Percentiles rank a stretch among this genome's conserved stretches.
Evolutionary conservation across 2,888 invertebrate genomes (phyloP).

Genomic region (Masnerella sp.): DNA sequence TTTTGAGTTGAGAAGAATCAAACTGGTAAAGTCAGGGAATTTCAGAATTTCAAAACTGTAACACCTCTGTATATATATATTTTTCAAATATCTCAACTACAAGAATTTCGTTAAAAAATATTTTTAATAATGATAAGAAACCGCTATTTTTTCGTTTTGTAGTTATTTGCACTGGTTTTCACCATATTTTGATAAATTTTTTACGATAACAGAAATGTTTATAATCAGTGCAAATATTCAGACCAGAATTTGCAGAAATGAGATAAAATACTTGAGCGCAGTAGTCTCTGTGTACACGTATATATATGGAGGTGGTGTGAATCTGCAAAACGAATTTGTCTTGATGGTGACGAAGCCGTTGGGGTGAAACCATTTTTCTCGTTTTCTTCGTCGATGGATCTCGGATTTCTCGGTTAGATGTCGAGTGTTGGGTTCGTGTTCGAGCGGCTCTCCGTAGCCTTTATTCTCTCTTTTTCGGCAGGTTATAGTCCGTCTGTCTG

Average conservation of each 20-base stretch:
- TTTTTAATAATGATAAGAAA: no score
- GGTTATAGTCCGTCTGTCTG: slow-evolving; percentile 24
- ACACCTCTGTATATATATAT: no score
- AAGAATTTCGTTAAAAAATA: no score
- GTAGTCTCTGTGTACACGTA: slow-evolving; percentile 16
- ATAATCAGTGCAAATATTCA: slow-evolving; percentile 17
- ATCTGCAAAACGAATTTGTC: slow-evolving; percentile 57
- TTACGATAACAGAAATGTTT: slow-evolving; percentile 3
- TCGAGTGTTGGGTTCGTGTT: slow-evolving; percentile 47
- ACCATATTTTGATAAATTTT: no score
- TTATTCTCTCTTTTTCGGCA: slow-evolving; percentile 30
- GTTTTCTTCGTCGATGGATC: slow-evolving; percentile 59
- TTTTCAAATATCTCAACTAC: no score
- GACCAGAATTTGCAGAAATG: slow-evolving; percentile 21
- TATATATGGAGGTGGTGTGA: slow-evolving; percentile 41
- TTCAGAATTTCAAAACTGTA: no score
- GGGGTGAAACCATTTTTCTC: slow-evolving; percentile 56
- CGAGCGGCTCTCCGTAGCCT: slow-evolving; percentile 30
- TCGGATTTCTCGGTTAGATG: slow-evolving; percentile 55
- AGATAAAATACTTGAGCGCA: slow-evolving; percentile 34
- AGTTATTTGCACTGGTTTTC: no score
- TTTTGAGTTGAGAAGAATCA: no score
- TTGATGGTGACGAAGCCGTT: slow-evolving; percentile 55
- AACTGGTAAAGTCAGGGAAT: no score
- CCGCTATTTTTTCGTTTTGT: no score